Base-by-base conservation (phyloP, 1,140 invertebrate genomes). In the Holotrichia oblita region DNA sequence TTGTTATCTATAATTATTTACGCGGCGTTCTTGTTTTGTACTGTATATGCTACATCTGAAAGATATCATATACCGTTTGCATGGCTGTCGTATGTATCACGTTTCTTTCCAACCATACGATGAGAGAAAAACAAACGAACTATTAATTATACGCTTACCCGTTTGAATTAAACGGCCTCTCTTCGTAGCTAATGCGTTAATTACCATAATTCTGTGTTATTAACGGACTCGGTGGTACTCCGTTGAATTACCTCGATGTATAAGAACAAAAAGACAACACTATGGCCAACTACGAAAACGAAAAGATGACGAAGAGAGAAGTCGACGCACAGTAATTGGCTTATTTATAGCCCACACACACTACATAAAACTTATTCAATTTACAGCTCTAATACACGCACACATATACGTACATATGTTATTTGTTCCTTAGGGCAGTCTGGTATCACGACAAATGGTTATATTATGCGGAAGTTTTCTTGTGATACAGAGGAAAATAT, bases 201-300 rank as follows among this genome's bases (percentile, higher is more conserved):
- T 55, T 55, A 55, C 48, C 48, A 55, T 55, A 55, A 55, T 55
- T 55, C 48, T 55, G 48, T n/a, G 48, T 55, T 55, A 55, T 55
- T 55, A 55, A 55, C 48, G 48, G 17, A 55, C 12, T 55, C 48
- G 48, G 48, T 55, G 9, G 48, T 55, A 55, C 48, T 17, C 14
- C n/a, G 48, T 55, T 55, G 48, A 55, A 55, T n/a, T 55, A 55
- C 48, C 48, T 55, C 17, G 3, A 17, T 48, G 44, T 55, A 7
- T 17, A 55, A 55, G 48, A 55, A 55, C n/a, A 55, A 17, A 55
- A 55, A n/a, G 48, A n/a, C 48, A 17, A n/a, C 48, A n/a, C 48
- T 17, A 17, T n/a, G n/a, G 48, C 48, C 48, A 55, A 6, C 48
- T 14, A 55, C 48, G 48, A 55, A 55, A 55, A 17, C n/a, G 48